phyloP scores from a whole-genome alignment of 2,888 invertebrate species.

The Drepana falcataria region DNA sequence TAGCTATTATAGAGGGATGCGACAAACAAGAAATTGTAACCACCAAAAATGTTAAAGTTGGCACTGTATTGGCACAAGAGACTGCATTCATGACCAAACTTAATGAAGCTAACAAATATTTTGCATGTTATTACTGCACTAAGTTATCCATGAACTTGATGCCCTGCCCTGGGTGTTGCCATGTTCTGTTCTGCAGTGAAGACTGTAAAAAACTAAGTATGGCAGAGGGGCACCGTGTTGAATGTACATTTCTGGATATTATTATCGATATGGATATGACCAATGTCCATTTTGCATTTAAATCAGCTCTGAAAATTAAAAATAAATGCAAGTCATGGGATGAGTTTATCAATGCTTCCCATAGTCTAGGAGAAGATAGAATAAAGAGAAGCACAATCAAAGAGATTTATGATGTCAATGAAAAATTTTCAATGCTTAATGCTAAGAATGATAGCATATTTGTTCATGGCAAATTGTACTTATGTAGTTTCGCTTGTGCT shows the following conservation, averaged over 20 bases:
- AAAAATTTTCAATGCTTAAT: slow-evolving; percentile 18
- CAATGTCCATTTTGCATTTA: slow-evolving; percentile 10
- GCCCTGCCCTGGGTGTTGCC: slow-evolving; percentile 25
- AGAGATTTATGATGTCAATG: slow-evolving; percentile 9
- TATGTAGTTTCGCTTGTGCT: slow-evolving; percentile 17
- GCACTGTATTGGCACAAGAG: slow-evolving; percentile 25
- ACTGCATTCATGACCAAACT: slow-evolving; percentile 14
- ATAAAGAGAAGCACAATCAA: slow-evolving; percentile 10
- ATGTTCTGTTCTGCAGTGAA: slow-evolving; percentile 25
- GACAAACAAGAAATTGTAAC: slow-evolving; percentile 23
- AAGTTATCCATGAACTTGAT: slow-evolving; percentile 19
- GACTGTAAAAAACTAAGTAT: slow-evolving; percentile 17
- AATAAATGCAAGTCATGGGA: slow-evolving; percentile 15
- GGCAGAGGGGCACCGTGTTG: slow-evolving; percentile 21
- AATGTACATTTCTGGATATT: slow-evolving; percentile 21
- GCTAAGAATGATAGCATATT: slow-evolving; percentile 16
- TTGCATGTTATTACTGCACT: slow-evolving; percentile 28
- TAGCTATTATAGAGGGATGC: slow-evolving; percentile 14
- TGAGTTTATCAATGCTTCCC: slow-evolving; percentile 17
- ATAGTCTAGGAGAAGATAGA: slow-evolving; percentile 11
- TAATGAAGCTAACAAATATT: slow-evolving; percentile 3
- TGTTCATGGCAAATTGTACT: slow-evolving; percentile 19
- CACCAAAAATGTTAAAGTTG: slow-evolving; percentile 22
- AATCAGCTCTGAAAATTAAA: slow-evolving; percentile 22
- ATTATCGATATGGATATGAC: slow-evolving; percentile 3